A percentile compares a stretch with the other conserved stretches of the same genome.
These are phyloP conservation scores for Eupithecia vulgata DNA, from an alignment of 2,888 invertebrate genomes.

Conservation along the genomic window DNA sequence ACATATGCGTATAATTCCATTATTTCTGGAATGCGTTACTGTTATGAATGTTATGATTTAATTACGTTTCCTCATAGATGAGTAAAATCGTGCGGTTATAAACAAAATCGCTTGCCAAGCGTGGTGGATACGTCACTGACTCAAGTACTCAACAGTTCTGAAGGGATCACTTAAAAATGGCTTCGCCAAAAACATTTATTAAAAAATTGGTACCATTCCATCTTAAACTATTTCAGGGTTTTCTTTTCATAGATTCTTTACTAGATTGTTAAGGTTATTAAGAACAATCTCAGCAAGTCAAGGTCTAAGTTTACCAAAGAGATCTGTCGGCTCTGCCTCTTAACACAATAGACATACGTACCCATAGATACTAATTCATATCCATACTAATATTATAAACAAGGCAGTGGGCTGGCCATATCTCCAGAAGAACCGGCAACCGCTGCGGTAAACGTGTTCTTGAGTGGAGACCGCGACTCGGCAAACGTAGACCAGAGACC, in stretches of 20 bases:
- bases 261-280: conserved; percentile 9
- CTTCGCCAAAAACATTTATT: not conserved
- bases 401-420: too few relatives aligned
- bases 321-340: too few relatives aligned
- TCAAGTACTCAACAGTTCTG: not conserved
- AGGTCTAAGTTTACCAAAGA: not conserved
- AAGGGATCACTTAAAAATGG: not conserved
- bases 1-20: not conserved
- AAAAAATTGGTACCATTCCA: conserved; percentile 10
- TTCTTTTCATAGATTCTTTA: conserved; percentile 24
- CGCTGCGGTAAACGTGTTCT: too few relatives aligned
- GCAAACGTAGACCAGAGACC: too few relatives aligned
- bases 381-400: not conserved
- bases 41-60: too few relatives aligned
- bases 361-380: too few relatives aligned
- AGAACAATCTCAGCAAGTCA: conserved; percentile 13
- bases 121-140: not conserved
- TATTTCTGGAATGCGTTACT: not conserved
- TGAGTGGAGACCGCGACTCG: too few relatives aligned
- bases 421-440: too few relatives aligned
- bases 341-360: not conserved
- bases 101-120: not conserved
- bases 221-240: conserved; percentile 21
- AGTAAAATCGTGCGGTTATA: not conserved
- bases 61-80: not conserved